Evolutionary conservation across 2,113 vertebrate species (phyloP).

Genomic region (Microcebus tavaratra): DNA sequence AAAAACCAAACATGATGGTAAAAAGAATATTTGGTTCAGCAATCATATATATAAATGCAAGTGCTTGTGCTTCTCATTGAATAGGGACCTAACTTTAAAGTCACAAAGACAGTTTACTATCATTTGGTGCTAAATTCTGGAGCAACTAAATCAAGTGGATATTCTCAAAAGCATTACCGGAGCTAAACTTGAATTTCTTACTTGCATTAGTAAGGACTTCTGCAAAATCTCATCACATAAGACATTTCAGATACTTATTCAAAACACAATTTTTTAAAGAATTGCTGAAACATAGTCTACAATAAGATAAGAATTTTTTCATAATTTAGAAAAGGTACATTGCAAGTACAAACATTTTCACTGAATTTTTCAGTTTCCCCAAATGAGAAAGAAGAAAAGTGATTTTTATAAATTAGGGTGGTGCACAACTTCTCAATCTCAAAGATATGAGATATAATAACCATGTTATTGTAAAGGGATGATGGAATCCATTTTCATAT

Average conservation of each 20-base stretch:
- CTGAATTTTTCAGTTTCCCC: background rate
- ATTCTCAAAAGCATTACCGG: conserved; percentile 11
- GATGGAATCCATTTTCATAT: background rate
- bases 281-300: background rate
- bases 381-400: background rate
- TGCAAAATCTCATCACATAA: background rate
- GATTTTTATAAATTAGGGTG: background rate
- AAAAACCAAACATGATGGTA: background rate
- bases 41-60: background rate
- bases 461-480: background rate
- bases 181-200: background rate
- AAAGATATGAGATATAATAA: background rate
- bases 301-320: background rate
- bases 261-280: background rate
- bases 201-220: background rate
- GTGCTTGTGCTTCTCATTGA: background rate
- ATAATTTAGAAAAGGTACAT: background rate
- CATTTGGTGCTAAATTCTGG: background rate
- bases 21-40: background rate
- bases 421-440: background rate
- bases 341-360: background rate
- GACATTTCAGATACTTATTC: background rate
- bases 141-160: background rate
- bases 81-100: background rate
- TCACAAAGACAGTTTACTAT: background rate